Percentiles rank a stretch among this genome's conserved stretches.
Evolutionary conservation across 2,888 invertebrate genomes (phyloP).

Genomic region (Exephanes ischioxanthus): DNA sequence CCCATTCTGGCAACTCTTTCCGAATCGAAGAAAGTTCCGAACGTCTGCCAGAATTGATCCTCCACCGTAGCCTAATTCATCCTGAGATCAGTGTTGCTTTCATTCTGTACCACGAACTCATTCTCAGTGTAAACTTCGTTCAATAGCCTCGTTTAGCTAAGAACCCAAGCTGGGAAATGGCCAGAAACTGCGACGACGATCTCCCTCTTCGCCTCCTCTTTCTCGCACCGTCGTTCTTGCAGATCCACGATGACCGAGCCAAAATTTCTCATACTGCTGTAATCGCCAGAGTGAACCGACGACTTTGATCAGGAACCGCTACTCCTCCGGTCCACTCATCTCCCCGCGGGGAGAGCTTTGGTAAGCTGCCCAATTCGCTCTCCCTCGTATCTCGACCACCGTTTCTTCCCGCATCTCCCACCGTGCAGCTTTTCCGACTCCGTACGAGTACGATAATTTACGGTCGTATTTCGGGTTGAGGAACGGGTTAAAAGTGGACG

Average conservation of each 20-base stretch:
- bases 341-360: conserved; percentile 51
- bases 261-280: conserved; percentile 25
- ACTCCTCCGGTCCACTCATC: conserved; percentile 35
- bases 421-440: conserved; percentile 39
- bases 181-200: neutral
- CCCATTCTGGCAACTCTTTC: conserved; percentile 2
- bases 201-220: neutral
- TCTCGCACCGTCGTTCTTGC: neutral
- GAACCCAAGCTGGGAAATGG: conserved; percentile 8
- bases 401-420: conserved; percentile 36
- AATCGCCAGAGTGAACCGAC: conserved; percentile 17
- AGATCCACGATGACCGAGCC: neutral
- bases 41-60: conserved; percentile 6
- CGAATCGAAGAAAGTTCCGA: neutral
- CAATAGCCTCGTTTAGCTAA: conserved; percentile 28
- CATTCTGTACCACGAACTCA: conserved; percentile 20
- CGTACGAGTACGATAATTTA: conserved; percentile 66
- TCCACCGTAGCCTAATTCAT: neutral
- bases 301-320: conserved; percentile 54
- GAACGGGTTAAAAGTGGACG: conserved; percentile 62
- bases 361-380: conserved; percentile 66
- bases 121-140: conserved; percentile 11
- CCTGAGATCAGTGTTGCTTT: conserved; percentile 11
- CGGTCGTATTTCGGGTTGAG: conserved; percentile 63
- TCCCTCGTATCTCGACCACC: conserved; percentile 33